These are phyloP conservation scores for Scotopteryx bipunctaria DNA, from an alignment of 2,888 invertebrate genomes.

Conservation along the genomic window DNA sequence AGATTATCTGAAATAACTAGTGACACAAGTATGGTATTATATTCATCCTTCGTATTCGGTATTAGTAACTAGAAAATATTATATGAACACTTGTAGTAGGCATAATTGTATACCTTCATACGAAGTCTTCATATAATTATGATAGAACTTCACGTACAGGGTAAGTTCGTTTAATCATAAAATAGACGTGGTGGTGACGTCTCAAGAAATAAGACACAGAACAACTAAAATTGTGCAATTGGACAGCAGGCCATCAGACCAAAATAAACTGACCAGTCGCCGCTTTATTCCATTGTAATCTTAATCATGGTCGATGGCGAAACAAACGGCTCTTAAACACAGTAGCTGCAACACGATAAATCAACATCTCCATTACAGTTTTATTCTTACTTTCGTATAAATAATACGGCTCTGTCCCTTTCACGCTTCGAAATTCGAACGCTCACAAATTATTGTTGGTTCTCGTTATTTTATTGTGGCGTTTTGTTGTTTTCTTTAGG, in stretches of 20 bases:
- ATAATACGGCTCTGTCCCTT: conserved; percentile 65
- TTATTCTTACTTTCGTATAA: conserved; percentile 71
- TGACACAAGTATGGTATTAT: too few relatives aligned
- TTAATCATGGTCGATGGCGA: conserved; percentile 50
- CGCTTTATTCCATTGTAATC: conserved; percentile 66
- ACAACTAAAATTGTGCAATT: conserved; percentile 30
- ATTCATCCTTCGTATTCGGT: too few relatives aligned
- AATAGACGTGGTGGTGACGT: too few relatives aligned
- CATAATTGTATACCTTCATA: too few relatives aligned
- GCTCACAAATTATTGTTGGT: conserved; percentile 79
- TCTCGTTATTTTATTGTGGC: conserved; percentile 70
- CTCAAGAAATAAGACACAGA: too few relatives aligned
- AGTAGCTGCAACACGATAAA: conserved; percentile 72
- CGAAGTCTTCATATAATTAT: too few relatives aligned
- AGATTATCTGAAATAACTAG: too few relatives aligned
- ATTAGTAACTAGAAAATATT: too few relatives aligned
- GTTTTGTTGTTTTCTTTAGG: conserved; percentile 47
- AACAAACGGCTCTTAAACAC: conserved; percentile 66
- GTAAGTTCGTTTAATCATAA: too few relatives aligned
- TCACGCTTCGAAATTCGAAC: conserved; percentile 73
- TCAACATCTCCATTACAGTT: conserved; percentile 74
- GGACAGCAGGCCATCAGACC: conserved; percentile 31
- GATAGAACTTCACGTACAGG: too few relatives aligned
- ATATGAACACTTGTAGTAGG: too few relatives aligned
- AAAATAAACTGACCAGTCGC: conserved; percentile 49